phyloP scores from a whole-genome alignment of 1,140 invertebrate species.

The Zaprionus camerounensis region DNA sequence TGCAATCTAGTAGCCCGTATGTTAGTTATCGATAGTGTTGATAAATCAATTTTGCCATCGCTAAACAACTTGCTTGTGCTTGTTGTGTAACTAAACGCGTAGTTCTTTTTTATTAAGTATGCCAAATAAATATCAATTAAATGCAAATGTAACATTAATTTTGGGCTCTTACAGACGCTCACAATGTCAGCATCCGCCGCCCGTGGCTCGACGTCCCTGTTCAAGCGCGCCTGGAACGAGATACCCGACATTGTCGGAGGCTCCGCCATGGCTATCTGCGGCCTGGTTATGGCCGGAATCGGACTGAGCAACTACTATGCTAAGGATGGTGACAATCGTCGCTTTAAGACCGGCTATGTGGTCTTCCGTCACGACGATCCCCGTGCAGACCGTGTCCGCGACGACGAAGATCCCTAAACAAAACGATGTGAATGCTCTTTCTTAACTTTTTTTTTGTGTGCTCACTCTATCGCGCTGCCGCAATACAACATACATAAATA shows the following conservation, averaged over 20 bases:
- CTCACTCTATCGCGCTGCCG: constrained; percentile 15
- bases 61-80: constrained; percentile 44
- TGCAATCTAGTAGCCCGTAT: background rate
- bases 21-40: constrained; percentile 27
- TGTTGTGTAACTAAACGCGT: constrained; percentile 63
- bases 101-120: constrained; percentile 60
- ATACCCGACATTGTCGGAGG: constrained; percentile 88
- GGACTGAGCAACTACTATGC: constrained; percentile 85
- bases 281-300: constrained; percentile 85
- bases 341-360: constrained; percentile 87
- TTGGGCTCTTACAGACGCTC: constrained; percentile 19
- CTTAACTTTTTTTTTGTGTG: constrained; percentile 46
- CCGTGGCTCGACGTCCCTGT: constrained; percentile 74
- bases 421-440: constrained; percentile 38
- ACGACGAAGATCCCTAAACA: constrained; percentile 77
- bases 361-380: constrained; percentile 88
- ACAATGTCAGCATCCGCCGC: constrained; percentile 74
- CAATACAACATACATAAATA: constrained; percentile 43
- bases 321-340: constrained; percentile 87
- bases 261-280: constrained; percentile 85
- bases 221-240: constrained; percentile 87
- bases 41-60: constrained; percentile 21
- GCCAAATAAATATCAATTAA: background rate
- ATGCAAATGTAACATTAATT: background rate
- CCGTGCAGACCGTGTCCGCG: constrained; percentile 85